phyloP scores from a whole-genome alignment of 2,113 vertebrate genomes.

The Daboia siamensis region DNA sequence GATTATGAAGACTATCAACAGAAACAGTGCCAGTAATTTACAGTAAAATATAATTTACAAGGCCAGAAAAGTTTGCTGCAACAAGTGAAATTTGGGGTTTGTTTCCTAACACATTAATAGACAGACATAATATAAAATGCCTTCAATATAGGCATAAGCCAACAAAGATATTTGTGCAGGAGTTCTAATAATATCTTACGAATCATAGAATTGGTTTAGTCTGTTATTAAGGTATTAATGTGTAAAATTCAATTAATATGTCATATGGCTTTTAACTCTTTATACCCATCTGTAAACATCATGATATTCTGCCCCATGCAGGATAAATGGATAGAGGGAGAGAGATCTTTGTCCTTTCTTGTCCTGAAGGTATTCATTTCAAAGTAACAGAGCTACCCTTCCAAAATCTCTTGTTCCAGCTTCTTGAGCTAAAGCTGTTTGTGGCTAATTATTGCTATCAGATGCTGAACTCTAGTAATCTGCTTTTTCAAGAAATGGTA shows the following conservation, averaged over 20 bases:
- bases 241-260: neutral
- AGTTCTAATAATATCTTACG: neutral
- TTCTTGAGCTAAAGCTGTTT: neutral
- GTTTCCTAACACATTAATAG: conserved; percentile 59
- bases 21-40: conserved; percentile 78
- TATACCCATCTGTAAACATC: neutral
- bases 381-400: neutral
- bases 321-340: neutral
- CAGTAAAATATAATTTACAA: conserved; percentile 72
- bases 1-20: conserved; percentile 82
- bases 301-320: neutral
- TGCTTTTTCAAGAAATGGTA: neutral
- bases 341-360: neutral
- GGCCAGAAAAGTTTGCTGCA: conserved; percentile 53
- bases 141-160: conserved; percentile 7
- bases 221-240: neutral
- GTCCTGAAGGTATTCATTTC: neutral
- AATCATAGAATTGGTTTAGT: neutral
- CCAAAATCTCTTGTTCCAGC: neutral
- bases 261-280: neutral
- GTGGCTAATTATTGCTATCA: neutral
- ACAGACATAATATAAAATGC: conserved; percentile 29
- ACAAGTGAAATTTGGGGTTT: conserved; percentile 53
- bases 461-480: neutral
- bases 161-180: neutral